Evolutionary conservation across 2,113 vertebrate species (phyloP).

Genomic region (Physeter macrocephalus): DNA sequence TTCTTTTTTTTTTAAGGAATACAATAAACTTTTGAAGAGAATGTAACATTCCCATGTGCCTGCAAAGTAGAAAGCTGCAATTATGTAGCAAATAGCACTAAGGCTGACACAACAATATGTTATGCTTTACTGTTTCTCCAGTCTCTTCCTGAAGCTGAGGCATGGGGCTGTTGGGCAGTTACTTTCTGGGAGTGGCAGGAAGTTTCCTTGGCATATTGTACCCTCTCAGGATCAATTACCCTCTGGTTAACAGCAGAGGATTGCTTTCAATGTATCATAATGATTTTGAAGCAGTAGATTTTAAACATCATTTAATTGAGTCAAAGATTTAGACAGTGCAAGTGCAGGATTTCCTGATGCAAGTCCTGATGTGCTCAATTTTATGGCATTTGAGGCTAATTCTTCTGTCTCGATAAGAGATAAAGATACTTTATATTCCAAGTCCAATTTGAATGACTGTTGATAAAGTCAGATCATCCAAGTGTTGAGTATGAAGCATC

Average conservation of each 20-base stretch:
- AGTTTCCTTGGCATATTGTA: background rate
- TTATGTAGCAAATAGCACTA: background rate
- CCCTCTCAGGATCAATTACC: background rate
- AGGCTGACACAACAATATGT: background rate
- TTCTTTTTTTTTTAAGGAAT: background rate
- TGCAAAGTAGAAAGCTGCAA: background rate
- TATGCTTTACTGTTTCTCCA: background rate
- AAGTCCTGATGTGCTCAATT: background rate
- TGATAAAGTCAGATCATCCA: conserved; percentile 16
- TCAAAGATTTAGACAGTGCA: conserved; percentile 27
- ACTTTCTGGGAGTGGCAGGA: background rate
- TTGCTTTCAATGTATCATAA: background rate
- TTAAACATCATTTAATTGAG: conserved; percentile 29
- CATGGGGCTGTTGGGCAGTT: background rate
- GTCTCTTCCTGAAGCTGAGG: background rate
- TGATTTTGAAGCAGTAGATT: background rate
- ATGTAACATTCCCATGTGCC: background rate
- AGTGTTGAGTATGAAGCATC: background rate
- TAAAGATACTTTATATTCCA: conserved; percentile 11
- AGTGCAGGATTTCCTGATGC: background rate
- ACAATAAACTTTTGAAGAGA: background rate
- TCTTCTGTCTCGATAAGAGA: background rate
- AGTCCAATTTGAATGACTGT: conserved; percentile 28
- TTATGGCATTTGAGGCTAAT: background rate
- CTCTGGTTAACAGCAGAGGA: background rate